phyloP scores from a whole-genome alignment of 2,797 vertebrate species.

The Agapornis canus region DNA sequence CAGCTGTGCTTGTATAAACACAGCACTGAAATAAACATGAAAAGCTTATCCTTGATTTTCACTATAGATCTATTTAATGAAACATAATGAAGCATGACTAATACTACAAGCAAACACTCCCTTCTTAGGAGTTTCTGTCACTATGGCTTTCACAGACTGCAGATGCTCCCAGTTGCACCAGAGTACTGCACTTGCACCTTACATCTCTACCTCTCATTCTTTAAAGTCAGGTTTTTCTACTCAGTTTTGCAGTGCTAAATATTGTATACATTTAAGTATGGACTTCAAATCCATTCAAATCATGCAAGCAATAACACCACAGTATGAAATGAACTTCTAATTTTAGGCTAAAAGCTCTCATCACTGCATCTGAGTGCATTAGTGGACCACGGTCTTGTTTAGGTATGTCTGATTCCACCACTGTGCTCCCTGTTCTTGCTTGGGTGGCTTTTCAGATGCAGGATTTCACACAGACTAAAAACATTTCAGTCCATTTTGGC shows the following conservation, averaged over 20 bases:
- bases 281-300: not conserved
- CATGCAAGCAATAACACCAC: not conserved
- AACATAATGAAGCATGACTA: not conserved
- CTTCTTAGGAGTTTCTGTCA: not conserved
- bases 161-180: not conserved
- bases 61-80: not conserved
- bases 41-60: not conserved
- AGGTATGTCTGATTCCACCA: not conserved
- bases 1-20: not conserved
- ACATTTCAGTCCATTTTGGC: not conserved
- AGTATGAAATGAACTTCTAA: not conserved
- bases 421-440: not conserved
- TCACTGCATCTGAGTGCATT: no score
- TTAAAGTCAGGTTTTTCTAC: not conserved
- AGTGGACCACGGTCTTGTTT: not conserved
- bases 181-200: not conserved
- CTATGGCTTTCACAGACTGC: not conserved
- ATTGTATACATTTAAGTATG: not conserved
- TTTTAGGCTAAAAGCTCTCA: not conserved
- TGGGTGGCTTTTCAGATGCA: not conserved
- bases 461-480: not conserved
- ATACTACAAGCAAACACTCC: not conserved
- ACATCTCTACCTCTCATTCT: fast-evolving
- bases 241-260: not conserved
- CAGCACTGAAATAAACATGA: not conserved